Evolutionary conservation across 1,140 invertebrate genomes (phyloP), one percentile per base, ranked within the genome.

Genomic region (Trachelipus rathkii): DNA sequence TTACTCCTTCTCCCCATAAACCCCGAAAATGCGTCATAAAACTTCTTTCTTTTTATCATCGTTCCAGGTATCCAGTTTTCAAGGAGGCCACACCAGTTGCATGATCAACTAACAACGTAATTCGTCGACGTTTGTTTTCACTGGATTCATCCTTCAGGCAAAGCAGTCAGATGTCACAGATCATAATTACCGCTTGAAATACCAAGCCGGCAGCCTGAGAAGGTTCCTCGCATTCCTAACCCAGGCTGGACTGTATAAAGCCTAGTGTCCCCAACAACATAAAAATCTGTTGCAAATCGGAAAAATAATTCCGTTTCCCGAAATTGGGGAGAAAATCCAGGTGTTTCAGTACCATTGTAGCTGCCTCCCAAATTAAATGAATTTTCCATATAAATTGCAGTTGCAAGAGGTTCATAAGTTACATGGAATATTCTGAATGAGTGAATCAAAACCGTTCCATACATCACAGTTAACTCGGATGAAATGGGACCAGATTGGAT

Each of bases 211-310:
- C 88, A 0, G 93, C 89, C 82, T 92, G 92, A 0, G 90, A 86
- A 21, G 93, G 86, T 81, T 89, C 91, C 74, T 94, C n/a, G 92
- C 87, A 96, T 95, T 83, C 96, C 94, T 82, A 96, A 96, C 0
- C 96, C 96, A 84, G 97, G 99, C 76, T 94, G 89, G 85, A 99
- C 97, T 0, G 95, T 95, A 81, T 93, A 98, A 84, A 97, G 96
- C 77, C 91, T 90, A 87, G 24, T 81, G 74, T 71, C 81, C 82
- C 81, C 82, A 33, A 84, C 84, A 70, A 84, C 83, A 73, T 85
- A 84, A n/a, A 96, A 88, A 80, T 95, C 92, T 0, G 94, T 94
- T 70, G 92, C 89, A 2, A 98, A 85, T 69, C 95, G 86, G 94
- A 99, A 95, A 78, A 95, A 96, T 71, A 98, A 85, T 84, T 99